Evolutionary conservation across 2,113 vertebrate genomes (phyloP).

Genomic region (Strix uralensis): DNA sequence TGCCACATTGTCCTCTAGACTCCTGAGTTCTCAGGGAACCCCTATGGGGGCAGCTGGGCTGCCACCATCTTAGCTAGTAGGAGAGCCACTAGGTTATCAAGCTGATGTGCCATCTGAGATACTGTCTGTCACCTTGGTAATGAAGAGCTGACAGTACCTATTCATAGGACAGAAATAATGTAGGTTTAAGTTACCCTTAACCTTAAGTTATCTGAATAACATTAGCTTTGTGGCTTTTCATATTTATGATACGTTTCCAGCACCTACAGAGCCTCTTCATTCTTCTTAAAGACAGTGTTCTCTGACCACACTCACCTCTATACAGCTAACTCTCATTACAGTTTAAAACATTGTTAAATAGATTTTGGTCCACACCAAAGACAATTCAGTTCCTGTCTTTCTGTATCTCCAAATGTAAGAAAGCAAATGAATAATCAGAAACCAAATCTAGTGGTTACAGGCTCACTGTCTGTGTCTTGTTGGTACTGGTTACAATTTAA

Average conservation of each 20-base stretch:
- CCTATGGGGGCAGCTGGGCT: not conserved
- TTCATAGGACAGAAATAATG: not conserved
- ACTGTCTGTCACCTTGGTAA: not conserved
- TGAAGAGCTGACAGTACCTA: not conserved
- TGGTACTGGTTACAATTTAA: not conserved
- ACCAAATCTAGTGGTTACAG: conserved; percentile 8
- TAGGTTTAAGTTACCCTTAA: not conserved
- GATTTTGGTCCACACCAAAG: not conserved
- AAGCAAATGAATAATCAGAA: not conserved
- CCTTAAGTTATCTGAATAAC: not conserved
- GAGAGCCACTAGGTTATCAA: not conserved
- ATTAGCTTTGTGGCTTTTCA: not conserved
- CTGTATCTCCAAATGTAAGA: not conserved
- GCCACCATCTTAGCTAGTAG: not conserved
- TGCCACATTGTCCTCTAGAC: not conserved
- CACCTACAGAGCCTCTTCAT: not conserved
- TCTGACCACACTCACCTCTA: not conserved
- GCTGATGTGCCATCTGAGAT: not conserved
- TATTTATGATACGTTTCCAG: not conserved
- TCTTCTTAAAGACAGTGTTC: not conserved
- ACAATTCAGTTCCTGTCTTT: not conserved
- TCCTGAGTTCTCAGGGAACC: not conserved
- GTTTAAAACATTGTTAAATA: not conserved
- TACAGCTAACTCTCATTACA: not conserved
- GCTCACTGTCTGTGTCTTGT: not conserved